phyloP scores from a whole-genome alignment of 2,797 vertebrate genomes.

The Morelia viridis region DNA sequence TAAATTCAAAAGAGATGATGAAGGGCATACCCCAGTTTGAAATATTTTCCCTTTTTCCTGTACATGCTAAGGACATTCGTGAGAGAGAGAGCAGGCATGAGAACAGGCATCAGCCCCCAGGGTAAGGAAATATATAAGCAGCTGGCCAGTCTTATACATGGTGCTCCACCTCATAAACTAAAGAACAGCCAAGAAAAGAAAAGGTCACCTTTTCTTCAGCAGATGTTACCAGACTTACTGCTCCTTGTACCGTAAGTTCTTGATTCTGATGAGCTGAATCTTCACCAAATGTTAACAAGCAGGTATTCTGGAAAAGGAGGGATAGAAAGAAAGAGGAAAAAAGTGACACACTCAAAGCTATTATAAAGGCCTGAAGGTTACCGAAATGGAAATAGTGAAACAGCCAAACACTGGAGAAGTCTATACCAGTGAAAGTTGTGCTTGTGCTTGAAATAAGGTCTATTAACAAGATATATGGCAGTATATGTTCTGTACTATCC shows the following conservation, averaged over 20 bases:
- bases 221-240: constrained; percentile 79
- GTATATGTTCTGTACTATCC: not conserved
- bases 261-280: constrained; percentile 75
- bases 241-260: constrained; percentile 78
- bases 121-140: not conserved
- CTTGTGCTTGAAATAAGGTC: not conserved
- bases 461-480: not conserved
- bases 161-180: not conserved
- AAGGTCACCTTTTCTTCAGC: constrained; percentile 82
- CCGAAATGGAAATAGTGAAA: not conserved
- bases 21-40: not conserved
- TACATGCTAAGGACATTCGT: not conserved
- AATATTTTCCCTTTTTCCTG: not conserved
- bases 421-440: not conserved
- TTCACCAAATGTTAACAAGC: constrained; percentile 82
- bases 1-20: not conserved
- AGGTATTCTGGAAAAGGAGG: constrained; percentile 72
- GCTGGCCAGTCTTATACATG: not conserved
- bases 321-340: not conserved
- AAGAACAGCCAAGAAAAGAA: not conserved
- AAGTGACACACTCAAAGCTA: not conserved
- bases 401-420: not conserved
- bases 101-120: not conserved
- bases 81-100: not conserved
- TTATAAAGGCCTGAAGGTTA: not conserved